Conservation (phyloP, 2,797 vertebrate species). For the Paedocypris micromegethes region DNA sequence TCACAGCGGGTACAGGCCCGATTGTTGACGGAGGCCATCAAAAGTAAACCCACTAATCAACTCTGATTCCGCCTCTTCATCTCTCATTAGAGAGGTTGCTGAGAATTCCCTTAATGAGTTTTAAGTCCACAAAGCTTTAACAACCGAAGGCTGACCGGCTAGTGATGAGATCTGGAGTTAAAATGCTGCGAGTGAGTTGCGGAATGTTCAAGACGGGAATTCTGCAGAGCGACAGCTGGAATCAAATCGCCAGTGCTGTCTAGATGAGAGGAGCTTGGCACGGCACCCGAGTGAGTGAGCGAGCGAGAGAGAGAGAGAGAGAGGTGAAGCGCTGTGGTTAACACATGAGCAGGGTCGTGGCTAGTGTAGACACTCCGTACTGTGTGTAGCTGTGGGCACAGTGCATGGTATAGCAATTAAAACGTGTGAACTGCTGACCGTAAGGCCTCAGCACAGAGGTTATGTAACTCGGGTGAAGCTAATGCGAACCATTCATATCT, state of each 20-base stretch:
- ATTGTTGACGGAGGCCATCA: slow-evolving; percentile 23
- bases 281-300: slow-evolving; percentile 3
- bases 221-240: slow-evolving; percentile 14
- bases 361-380: slow-evolving; percentile 4
- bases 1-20: not conserved
- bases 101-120: slow-evolving; percentile 41
- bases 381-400: not conserved
- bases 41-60: slow-evolving; percentile 30
- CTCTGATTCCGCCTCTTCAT: slow-evolving; percentile 34
- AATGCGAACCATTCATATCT: no score
- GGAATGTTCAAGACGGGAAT: slow-evolving; percentile 15
- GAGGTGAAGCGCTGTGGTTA: slow-evolving; percentile 20
- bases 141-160: slow-evolving; percentile 8
- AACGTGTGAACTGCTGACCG: slow-evolving; percentile 13
- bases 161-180: not conserved
- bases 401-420: slow-evolving; percentile 10
- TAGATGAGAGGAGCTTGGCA: slow-evolving; percentile 11
- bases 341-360: slow-evolving; percentile 20
- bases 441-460: not conserved
- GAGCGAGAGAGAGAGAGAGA: slow-evolving; percentile 12
- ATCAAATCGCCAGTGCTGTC: slow-evolving; percentile 25
- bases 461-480: not conserved
- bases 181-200: slow-evolving; percentile 25
- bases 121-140: slow-evolving; percentile 22
- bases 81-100: slow-evolving; percentile 36